Evolutionary conservation across 2,113 vertebrate genomes (phyloP).

Genomic region (Menura novaehollandiae): DNA sequence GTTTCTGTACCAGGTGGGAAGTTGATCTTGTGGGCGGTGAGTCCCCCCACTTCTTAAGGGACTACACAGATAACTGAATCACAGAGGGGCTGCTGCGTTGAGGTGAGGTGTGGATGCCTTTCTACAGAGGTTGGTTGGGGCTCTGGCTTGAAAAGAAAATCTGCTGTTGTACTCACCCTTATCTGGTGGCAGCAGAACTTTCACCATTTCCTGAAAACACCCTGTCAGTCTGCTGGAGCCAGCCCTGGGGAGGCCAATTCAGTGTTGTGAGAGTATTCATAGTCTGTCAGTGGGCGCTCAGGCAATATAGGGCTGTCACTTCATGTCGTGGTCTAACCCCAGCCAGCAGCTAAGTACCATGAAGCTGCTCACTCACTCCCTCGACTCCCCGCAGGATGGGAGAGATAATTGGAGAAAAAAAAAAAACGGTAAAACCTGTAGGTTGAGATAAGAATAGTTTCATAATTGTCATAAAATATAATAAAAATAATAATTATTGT

Average conservation of each 20-base stretch:
- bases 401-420: neutral
- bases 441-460: neutral
- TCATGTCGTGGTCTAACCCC: neutral
- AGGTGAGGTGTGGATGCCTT: neutral
- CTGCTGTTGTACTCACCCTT: neutral
- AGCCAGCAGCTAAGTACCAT: neutral
- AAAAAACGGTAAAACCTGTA: neutral
- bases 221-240: neutral
- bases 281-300: neutral
- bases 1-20: neutral
- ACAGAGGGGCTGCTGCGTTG: neutral
- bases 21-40: accelerated
- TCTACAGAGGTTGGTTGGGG: neutral
- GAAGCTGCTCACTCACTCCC: neutral
- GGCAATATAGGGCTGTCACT: neutral
- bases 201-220: neutral
- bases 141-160: neutral
- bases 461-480: neutral
- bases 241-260: neutral
- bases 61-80: neutral
- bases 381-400: accelerated
- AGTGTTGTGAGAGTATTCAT: neutral
- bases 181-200: neutral
- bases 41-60: neutral
- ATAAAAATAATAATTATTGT: neutral